Percentiles rank a stretch among this genome's conserved stretches.
Conservation (phyloP, 2,797 vertebrate genomes). For the Myotis daubentonii region DNA sequence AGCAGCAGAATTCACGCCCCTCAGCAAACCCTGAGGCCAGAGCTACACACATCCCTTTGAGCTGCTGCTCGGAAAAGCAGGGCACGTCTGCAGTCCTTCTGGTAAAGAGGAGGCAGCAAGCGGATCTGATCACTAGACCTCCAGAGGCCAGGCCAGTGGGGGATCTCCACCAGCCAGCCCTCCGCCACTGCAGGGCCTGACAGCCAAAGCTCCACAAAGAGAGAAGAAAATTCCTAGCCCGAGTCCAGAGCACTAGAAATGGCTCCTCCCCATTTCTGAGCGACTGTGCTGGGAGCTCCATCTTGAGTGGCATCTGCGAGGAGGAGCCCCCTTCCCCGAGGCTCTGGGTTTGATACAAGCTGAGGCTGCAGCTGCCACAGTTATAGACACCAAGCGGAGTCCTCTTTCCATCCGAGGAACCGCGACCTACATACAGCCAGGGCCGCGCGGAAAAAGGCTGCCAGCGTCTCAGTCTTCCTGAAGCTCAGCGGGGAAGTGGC, state of each 20-base stretch:
- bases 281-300: neutral
- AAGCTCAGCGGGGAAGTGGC: neutral
- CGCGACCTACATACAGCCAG: conserved; percentile 53
- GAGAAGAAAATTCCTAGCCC: neutral
- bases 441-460: neutral
- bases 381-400: conserved; percentile 16
- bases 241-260: neutral
- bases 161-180: neutral
- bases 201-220: accelerated
- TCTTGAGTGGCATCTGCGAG: conserved; percentile 11
- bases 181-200: neutral
- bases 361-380: conserved; percentile 47
- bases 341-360: conserved; percentile 55
- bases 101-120: neutral
- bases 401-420: conserved; percentile 29
- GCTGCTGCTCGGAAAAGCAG: neutral
- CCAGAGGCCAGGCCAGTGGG: neutral
- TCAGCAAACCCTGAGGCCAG: neutral
- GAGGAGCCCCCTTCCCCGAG: conserved; percentile 42
- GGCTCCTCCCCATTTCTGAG: conserved; percentile 4
- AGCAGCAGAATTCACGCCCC: neutral
- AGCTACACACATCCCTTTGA: neutral
- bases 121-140: neutral
- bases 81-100: neutral
- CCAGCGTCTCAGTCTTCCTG: neutral